Base-by-base conservation (phyloP, 2,888 invertebrate species). In the Apodemia hepburni region DNA sequence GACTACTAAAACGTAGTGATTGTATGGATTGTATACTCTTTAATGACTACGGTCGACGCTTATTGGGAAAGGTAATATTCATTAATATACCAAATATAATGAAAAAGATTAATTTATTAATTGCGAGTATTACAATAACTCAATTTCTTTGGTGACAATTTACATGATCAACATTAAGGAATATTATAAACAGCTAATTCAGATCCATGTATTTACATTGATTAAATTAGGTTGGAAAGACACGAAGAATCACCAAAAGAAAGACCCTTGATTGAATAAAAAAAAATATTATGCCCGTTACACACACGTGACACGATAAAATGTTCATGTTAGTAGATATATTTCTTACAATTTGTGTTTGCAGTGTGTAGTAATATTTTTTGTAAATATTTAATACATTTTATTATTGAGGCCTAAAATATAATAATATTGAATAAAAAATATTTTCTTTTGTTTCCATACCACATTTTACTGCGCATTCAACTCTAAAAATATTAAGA, bases 101-200 rank as follows among this genome's bases (percentile, higher is more conserved):
- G 75, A 77, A 85, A 87, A 81, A 82, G 81, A 83, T 84, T 75
- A 59, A 77, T 83, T 82, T 81, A 82, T 85, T 85, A 71, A 80
- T 83, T 83, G 85, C 75, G 85, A 87, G 81, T 87, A 85, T 87
- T 87, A 85, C 82, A 86, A 82, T 84, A 82, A 82, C 83, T 80
- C 77, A 79, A 79, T 83, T 82, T 89, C 88, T 89, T 89, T 89
- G 89, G 89, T 87, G 87, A 87, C 69, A 79, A 79, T 81, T 65
- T 70, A 66, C 62, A 65, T 58, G 63, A 57, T 58, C 60, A 35
- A 33, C 45, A 61, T 22, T 27, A 51, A 22, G 51, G 51, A 51
- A 51, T 9, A 51, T 51, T n/a, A 15, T 42, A 42, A 42, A 42
- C 42, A 51, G 22, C 51, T 51, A 51, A 27, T 22, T 54, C 51